Percentiles rank a stretch among this genome's conserved stretches.
phyloP scores from a whole-genome alignment of 2,888 invertebrate species.

The Nysson spinosus region DNA sequence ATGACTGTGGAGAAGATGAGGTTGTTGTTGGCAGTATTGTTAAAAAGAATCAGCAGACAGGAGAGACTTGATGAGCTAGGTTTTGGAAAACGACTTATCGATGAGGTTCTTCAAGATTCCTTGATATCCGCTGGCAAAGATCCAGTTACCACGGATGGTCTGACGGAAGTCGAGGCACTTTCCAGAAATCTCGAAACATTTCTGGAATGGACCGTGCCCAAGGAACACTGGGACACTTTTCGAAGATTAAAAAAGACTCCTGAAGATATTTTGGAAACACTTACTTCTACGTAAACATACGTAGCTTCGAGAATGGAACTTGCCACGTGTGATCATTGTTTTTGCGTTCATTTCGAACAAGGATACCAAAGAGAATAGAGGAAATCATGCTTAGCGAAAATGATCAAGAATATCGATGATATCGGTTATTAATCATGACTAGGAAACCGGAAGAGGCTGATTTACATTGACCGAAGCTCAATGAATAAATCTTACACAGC shows the following conservation, averaged over 20 bases:
- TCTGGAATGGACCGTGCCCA: slow-evolving; percentile 89
- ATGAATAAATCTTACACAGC: no score
- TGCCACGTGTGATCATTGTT: no score
- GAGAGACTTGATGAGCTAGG: slow-evolving; percentile 88
- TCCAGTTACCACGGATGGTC: slow-evolving; percentile 80
- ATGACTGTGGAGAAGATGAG: slow-evolving; percentile 88
- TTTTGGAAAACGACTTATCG: slow-evolving; percentile 86
- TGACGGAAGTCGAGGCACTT: slow-evolving; percentile 82
- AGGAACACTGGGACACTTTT: slow-evolving; percentile 87
- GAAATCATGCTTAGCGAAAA: no score
- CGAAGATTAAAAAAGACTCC: slow-evolving; percentile 85
- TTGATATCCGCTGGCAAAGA: slow-evolving; percentile 85
- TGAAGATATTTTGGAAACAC: slow-evolving; percentile 87
- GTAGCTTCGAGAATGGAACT: no score
- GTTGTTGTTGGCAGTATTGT: slow-evolving; percentile 86
- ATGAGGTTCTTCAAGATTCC: slow-evolving; percentile 88
- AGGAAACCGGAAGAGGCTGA: no score
- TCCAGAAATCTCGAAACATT: slow-evolving; percentile 87
- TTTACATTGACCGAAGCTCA: no score
- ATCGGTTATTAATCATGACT: no score
- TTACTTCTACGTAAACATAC: slow-evolving; percentile 78
- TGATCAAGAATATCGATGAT: no score
- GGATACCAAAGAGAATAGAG: no score
- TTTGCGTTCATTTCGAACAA: no score
- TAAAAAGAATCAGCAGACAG: slow-evolving; percentile 90